Base-by-base conservation (phyloP, 2,888 invertebrate genomes). In the Synanthedon formicaeformis region DNA sequence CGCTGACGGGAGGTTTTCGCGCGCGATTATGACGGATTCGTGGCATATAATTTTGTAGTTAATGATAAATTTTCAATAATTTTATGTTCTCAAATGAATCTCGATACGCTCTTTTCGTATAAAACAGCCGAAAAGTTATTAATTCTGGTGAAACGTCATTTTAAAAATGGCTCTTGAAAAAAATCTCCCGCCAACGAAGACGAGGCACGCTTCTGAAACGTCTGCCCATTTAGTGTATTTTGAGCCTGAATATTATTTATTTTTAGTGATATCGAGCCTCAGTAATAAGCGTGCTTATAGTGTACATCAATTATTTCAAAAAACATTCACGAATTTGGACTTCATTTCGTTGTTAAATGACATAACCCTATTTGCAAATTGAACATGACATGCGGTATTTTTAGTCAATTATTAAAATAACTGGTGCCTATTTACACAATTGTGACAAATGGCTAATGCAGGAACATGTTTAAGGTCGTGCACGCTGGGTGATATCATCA, bases 11-110 rank as follows among this genome's bases (percentile, higher is more conserved):
- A 82, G 75, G 71, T 80, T 85, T 88, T 88, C 86, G 88, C 88
- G 88, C 88, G 87, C 88, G 87, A 84, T 84, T 85, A 75, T 81
- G 81, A 81, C 84, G 81, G 81, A 79, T 86, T 87, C 87, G 86
- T 87, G 87, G 87, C 87, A 87, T 81, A 80, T 84, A 82, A 86
- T 85, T 71, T 60, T 67, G 75, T 81, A 83, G 77, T 82, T 82
- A 79, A 83, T 78, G 72, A 66, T 66, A 62, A 59, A 58, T 69
- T 70, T 75, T 72, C 58, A 55, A 60, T 53, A 60, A 59, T 81
- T 75, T 72, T 58, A 63, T 57, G 56, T 54, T 60, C 55, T 54
- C 53, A 67, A 64, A 67, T 59, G 61, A 65, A 64, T 65, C 66
- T 66, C 64, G 54, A 71, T 67, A 63, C 69, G 70, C 60, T 66